Evolutionary conservation across 2,888 invertebrate genomes (phyloP), one percentile per base, ranked within the genome.

Genomic region (Epsilonema sp.): DNA sequence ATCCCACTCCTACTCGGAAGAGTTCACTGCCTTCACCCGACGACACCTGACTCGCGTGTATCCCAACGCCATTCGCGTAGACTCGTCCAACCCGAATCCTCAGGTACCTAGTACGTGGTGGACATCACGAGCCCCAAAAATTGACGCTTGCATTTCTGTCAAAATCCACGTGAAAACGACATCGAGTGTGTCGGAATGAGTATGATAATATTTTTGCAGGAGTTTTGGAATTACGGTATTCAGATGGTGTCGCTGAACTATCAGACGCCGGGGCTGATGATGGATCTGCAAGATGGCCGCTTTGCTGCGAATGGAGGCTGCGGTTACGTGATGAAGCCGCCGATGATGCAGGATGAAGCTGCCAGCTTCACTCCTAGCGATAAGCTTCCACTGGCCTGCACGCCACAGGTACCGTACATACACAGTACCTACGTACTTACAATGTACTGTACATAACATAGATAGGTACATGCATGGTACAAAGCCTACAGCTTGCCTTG

Each of bases 261-360:
- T 60, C 75, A 75, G 61, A 74, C 74, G 1, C 70, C 72, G 1
- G 74, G 75, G 0, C 62, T 73, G 45, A 73, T 74, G 72, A 74
- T 75, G 73, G 74, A 75, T 58, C 58, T 76, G n/a, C 73, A 74
- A 59, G 69, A 73, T 53, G 75, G 74, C 16, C 68, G 72, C 59
- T 75, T 76, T 58, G 61, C 65, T n/a, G 71, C 73, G 51, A 76
- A 76, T 59, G 75, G 75, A 11, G 68, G 67, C 16, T 75, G 73
- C 60, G 75, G 75, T n/a, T 75, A 70, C 60, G 71, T 75, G 5
- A 57, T 75, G 37, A 76, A 76, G 56, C 75, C 75, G 1, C 58
- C 67, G 39, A 67, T 73, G 22, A 72, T 76, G 70, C 62, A 73
- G 37, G 73, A 74, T 23, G 48, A 48, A 13, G 31, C 41, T 26